phyloP scores from a whole-genome alignment of 2,113 vertebrate genomes.

The Antennarius striatus region DNA sequence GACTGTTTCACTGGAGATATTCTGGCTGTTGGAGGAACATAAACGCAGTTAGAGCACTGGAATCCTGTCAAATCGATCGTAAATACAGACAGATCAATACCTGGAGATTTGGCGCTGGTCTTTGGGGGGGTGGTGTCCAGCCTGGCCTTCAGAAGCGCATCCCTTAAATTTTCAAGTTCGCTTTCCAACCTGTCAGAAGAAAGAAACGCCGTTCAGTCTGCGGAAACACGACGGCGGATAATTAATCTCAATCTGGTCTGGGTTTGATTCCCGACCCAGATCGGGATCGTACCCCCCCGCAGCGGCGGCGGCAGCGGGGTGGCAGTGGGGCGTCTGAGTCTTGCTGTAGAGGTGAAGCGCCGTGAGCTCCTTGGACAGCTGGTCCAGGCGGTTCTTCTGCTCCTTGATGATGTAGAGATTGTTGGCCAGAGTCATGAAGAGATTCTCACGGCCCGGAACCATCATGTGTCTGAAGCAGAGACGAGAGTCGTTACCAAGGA shows the following conservation, averaged over 20 bases:
- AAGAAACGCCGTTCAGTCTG: background rate
- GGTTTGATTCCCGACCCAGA: too few species aligned
- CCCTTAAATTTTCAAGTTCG: conserved; percentile 88
- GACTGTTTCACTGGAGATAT: conserved; percentile 88
- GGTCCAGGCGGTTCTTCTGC: conserved; percentile 88
- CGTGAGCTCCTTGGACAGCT: conserved; percentile 84
- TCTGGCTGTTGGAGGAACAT: conserved; percentile 79
- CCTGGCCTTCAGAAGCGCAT: conserved; percentile 85
- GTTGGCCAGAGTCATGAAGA: conserved; percentile 92
- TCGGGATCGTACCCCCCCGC: conserved; percentile 26
- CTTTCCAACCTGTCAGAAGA: conserved; percentile 84
- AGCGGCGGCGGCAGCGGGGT: conserved; percentile 13
- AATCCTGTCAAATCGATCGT: too few species aligned
- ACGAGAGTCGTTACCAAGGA: background rate
- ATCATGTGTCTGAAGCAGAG: conserved; percentile 82
- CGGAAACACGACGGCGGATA: too few species aligned
- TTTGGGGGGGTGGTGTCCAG: conserved; percentile 81
- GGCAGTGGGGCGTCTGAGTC: conserved; percentile 22
- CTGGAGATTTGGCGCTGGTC: conserved; percentile 77
- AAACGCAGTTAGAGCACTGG: background rate
- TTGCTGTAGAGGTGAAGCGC: conserved; percentile 90
- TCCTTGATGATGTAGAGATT: conserved; percentile 94
- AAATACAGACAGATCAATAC: conserved; percentile 67
- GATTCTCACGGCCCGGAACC: conserved; percentile 89
- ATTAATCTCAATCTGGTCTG: too few species aligned